Percentiles rank a stretch among this genome's conserved stretches.
Conservation (phyloP, 2,888 invertebrate species). For the Miltochrista miniata region DNA sequence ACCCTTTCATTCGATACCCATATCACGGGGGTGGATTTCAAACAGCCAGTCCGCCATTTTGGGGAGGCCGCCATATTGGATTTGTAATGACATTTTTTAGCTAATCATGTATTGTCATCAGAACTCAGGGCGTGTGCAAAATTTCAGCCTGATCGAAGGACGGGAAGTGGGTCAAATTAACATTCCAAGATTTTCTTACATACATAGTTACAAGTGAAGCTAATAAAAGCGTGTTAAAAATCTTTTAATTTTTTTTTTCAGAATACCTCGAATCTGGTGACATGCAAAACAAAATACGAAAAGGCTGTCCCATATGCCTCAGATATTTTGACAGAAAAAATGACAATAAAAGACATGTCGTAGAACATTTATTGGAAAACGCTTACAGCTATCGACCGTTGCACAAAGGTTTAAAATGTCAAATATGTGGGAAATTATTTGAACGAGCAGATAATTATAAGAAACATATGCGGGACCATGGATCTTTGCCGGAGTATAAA, state of each 20-base stretch:
- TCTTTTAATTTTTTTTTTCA: constrained; percentile 6
- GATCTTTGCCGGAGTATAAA: constrained; percentile 50
- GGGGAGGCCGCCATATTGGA: too few species aligned
- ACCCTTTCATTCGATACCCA: too few species aligned
- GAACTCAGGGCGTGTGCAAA: too few species aligned
- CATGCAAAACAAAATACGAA: not conserved
- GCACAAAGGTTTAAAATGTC: constrained; percentile 33
- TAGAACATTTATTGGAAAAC: constrained; percentile 61
- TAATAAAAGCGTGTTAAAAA: too few species aligned
- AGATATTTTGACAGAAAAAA: constrained; percentile 40
- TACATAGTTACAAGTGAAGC: too few species aligned
- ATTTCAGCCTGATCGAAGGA: too few species aligned
- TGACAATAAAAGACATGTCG: constrained; percentile 58
- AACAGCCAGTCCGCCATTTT: too few species aligned
- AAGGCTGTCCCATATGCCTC: constrained; percentile 44
- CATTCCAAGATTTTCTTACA: too few species aligned
- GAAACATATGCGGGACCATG: constrained; percentile 64
- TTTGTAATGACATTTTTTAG: too few species aligned
- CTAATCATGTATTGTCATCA: too few species aligned
- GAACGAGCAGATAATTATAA: constrained; percentile 42
- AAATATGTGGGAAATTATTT: constrained; percentile 44
- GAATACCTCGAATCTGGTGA: constrained; percentile 13
- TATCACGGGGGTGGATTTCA: too few species aligned
- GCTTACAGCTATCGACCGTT: constrained; percentile 33
- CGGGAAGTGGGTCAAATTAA: too few species aligned